Percentiles rank a stretch among this genome's conserved stretches.
Evolutionary conservation across 1,140 invertebrate genomes (phyloP).

Genomic region (Drosophila trapezifrons): DNA sequence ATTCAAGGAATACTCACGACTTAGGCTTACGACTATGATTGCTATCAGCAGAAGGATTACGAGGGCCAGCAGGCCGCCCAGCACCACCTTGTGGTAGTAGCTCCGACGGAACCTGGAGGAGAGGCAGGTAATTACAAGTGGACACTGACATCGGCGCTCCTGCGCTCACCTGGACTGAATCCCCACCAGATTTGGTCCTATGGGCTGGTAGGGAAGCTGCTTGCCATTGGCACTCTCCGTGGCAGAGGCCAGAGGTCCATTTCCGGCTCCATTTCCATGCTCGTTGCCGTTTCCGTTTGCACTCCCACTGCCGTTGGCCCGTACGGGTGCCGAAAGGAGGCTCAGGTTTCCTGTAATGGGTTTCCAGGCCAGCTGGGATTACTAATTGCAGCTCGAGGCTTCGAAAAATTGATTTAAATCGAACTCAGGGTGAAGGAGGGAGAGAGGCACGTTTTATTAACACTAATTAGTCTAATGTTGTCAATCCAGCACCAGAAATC

Average conservation of each 20-base stretch:
- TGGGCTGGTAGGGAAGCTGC: conserved; percentile 51
- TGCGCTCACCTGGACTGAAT: conserved; percentile 76
- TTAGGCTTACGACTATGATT: conserved; percentile 77
- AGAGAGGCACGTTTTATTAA: conserved; percentile 52
- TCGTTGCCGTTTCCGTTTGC: conserved; percentile 36
- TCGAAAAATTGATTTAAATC: conserved; percentile 21
- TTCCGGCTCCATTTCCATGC: conserved; percentile 20
- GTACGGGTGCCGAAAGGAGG: conserved; percentile 55
- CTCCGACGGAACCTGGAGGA: conserved; percentile 85
- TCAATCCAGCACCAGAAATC: conserved; percentile 27
- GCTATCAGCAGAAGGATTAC: conserved; percentile 85
- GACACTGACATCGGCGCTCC: background rate
- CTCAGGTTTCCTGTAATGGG: conserved; percentile 62
- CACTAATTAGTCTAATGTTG: conserved; percentile 58
- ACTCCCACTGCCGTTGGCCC: conserved; percentile 31
- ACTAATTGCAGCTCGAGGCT: conserved; percentile 23
- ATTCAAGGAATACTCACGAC: background rate
- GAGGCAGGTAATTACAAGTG: background rate
- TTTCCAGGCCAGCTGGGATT: conserved; percentile 2
- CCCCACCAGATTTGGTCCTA: conserved; percentile 64
- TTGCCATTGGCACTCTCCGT: conserved; percentile 58
- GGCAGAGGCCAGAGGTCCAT: conserved; percentile 11
- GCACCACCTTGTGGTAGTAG: conserved; percentile 85
- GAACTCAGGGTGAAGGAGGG: background rate
- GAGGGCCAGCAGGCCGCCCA: conserved; percentile 82